These are phyloP conservation scores for Eupithecia exiguata DNA, from an alignment of 2,888 invertebrate genomes.

Conservation along the genomic window DNA sequence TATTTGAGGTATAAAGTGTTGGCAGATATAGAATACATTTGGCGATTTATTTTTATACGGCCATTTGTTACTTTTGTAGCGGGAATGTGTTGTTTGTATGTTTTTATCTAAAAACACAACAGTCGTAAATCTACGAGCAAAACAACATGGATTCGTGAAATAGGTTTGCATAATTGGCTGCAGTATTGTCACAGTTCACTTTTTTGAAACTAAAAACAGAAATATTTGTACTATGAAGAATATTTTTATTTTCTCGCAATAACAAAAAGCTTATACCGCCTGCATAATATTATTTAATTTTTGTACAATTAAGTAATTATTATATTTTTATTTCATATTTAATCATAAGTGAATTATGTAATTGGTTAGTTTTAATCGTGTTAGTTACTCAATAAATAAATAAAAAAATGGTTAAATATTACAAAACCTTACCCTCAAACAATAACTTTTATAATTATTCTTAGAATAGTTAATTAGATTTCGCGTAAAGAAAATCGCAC, in stretches of 20 bases:
- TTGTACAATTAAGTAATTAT: too few relatives aligned
- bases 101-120: slow-evolving; percentile 38
- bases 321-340: too few relatives aligned
- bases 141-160: slow-evolving; percentile 33
- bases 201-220: neutral
- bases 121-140: slow-evolving; percentile 39
- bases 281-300: too few relatives aligned
- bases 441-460: too few relatives aligned
- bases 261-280: too few relatives aligned
- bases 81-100: slow-evolving; percentile 31
- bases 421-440: too few relatives aligned
- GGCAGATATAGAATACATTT: slow-evolving; percentile 39
- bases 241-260: too few relatives aligned
- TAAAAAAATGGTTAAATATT: too few relatives aligned
- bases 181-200: slow-evolving; percentile 13
- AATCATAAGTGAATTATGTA: too few relatives aligned
- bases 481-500: slow-evolving; percentile 30
- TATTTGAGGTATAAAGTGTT: slow-evolving; percentile 36
- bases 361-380: too few relatives aligned
- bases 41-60: slow-evolving; percentile 40
- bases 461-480: slow-evolving; percentile 18
- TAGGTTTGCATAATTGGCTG: slow-evolving; percentile 34
- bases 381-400: too few relatives aligned
- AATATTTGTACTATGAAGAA: too few relatives aligned
- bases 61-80: slow-evolving; percentile 42